Evolutionary conservation across 2,888 invertebrate genomes (phyloP), one percentile per base, ranked within the genome.

Genomic region (Ditylenchus weischeri): DNA sequence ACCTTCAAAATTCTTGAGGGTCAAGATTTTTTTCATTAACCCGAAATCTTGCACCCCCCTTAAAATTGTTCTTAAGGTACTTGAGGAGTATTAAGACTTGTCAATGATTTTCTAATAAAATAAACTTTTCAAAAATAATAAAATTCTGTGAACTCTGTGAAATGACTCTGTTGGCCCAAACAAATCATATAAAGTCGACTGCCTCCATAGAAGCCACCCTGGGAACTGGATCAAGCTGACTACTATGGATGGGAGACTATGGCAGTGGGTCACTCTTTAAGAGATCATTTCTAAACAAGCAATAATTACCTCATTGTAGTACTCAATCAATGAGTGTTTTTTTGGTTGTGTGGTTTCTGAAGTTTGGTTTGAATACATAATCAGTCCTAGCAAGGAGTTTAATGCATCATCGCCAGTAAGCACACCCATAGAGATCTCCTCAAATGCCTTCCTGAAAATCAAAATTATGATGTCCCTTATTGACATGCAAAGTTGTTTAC

Each of bases 391-490:
- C 10, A 78, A 75, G 50, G 67, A 64, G 57, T 74, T 70, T n/a
- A 79, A 63, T 19, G 74, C 71, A 18, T 64, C 64, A 62, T 78
- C 76, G 50, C 68, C 72, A 8, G 64, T 38, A 4, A 51, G 66
- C 57, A 79, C 69, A 3, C 73, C 72, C 5, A 70, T 57, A 18
- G 70, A 36, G n/a, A 72, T 72, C 23, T 73, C 72, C 57, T 72
- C 66, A 63, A 78, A 78, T 0, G 72, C 70, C 21, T 65, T 62
- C 43, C 43, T 43, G 15, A 43, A 43, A 43, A 15, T 15, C 72
- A 59, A 0, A 73, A 62, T 21, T 64, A 63, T 47, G 6, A 62
- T 5, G 18, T 13, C 2, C 13, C n/a, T n/a, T 49, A 36, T n/a
- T 13, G 15, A 13, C 13, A 29, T 51, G 19, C 36, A 72, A 72